These are phyloP conservation scores for Channa maculata DNA, from an alignment of 2,113 vertebrate genomes.

Conservation along the genomic window DNA sequence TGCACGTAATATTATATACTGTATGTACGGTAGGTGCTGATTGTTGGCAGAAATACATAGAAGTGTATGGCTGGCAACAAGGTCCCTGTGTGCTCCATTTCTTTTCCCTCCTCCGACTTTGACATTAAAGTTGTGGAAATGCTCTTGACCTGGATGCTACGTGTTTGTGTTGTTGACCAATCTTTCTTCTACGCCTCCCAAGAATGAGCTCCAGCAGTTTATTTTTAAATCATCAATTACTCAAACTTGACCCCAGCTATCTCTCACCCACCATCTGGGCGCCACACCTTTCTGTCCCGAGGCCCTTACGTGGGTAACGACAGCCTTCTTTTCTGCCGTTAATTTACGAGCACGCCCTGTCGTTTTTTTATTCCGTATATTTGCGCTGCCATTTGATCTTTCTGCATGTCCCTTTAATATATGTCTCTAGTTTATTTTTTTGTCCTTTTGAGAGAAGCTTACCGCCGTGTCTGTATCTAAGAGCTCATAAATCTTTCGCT, in stretches of 20 bases:
- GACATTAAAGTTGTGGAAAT: too few species aligned
- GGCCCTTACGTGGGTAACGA: conserved; percentile 90
- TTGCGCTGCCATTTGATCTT: conserved; percentile 92
- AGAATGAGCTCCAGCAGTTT: conserved; percentile 87
- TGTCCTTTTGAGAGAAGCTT: conserved; percentile 77
- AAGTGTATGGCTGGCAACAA: too few species aligned
- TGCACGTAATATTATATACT: too few species aligned
- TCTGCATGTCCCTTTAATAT: conserved; percentile 84
- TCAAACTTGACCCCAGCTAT: conserved; percentile 91
- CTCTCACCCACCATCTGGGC: conserved; percentile 92
- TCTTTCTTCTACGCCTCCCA: conserved; percentile 86
- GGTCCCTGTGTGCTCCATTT: too few species aligned
- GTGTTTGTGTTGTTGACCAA: conserved; percentile 70
- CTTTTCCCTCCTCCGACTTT: too few species aligned
- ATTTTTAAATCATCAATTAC: conserved; percentile 95
- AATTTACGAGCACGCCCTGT: conserved; percentile 90
- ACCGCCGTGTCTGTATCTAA: conserved; percentile 89
- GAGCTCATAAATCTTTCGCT: conserved; percentile 93
- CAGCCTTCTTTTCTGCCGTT: conserved; percentile 93
- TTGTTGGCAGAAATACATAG: too few species aligned
- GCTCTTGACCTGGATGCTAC: too few species aligned
- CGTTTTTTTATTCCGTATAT: conserved; percentile 95
- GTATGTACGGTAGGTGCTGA: too few species aligned
- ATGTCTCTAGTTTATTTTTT: conserved; percentile 76
- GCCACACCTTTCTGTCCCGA: conserved; percentile 91